Evolutionary conservation across 2,113 vertebrate genomes (phyloP), one percentile per base, ranked within the genome.

Genomic region (Eubucco bourcierii): DNA sequence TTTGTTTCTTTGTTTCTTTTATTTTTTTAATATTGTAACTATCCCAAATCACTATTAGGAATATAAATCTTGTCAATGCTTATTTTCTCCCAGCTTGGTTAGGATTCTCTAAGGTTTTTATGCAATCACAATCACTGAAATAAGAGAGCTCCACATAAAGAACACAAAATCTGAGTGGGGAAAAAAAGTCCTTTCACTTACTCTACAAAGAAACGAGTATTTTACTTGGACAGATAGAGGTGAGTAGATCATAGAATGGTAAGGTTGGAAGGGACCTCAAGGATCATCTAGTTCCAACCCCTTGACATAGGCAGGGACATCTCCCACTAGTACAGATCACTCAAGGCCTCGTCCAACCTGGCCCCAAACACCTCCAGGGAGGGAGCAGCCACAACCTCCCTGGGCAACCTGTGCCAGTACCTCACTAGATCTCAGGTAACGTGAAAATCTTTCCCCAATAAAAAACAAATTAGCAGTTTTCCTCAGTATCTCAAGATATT

Each of bases 81-180:
- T 41, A 76, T 74, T 93, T 88, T 85, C 31, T 87, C 37, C 37
- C 79, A 80, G 20, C 16, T 75, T 58, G 71, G 5, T 55, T 71
- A 55, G 23, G 44, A 39, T 58, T 78, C 64, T 80, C 20, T 47
- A 77, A 59, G 29, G 55, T 10, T 63, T 80, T 84, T 31, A 61
- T 0, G 0, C 3, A 77, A 56, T 52, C n/a, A 52, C n/a, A 53
- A 0, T 50, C 60, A 56, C 37, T 6, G 8, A 75, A 14, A 19
- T 27, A 63, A 52, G 61, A 72, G 20, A 77, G 15, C 4, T 63
- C 23, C 61, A 74, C 2, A 5, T 15, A 82, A 74, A 63, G 31
- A 75, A 39, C 10, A 46, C 9, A 67, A 71, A 44, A 84, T 10
- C 29, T 25, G 50, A 80, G 12, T 24, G 8, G 7, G 8, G 8